phyloP scores from a whole-genome alignment of 2,888 invertebrate genomes.

The Catocala fraxini region DNA sequence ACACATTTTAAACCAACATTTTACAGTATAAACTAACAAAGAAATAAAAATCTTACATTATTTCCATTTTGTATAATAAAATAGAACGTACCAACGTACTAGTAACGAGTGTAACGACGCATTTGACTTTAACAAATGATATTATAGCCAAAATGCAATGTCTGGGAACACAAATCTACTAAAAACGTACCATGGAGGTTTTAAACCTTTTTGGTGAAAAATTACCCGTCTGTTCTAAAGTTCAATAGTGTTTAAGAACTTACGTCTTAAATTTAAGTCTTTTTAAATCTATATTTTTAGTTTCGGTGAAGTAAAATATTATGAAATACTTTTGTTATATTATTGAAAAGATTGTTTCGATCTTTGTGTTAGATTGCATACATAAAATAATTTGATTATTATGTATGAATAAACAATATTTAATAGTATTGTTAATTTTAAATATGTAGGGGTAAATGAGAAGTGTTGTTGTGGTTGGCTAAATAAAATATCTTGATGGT shows the following conservation, averaged over 20 bases:
- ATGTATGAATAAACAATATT: too few relatives aligned
- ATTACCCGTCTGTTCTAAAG: conserved; percentile 40
- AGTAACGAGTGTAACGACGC: conserved; percentile 52
- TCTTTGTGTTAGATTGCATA: too few relatives aligned
- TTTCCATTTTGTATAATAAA: conserved; percentile 41
- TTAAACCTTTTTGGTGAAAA: conserved; percentile 38
- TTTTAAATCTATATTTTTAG: conserved; percentile 15
- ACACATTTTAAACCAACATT: neutral
- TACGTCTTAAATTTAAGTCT: conserved; percentile 11
- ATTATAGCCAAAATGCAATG: conserved; percentile 17
- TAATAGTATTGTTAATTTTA: too few relatives aligned
- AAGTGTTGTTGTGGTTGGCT: too few relatives aligned
- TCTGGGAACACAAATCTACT: conserved; percentile 18
- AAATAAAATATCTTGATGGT: too few relatives aligned
- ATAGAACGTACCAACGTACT: conserved; percentile 1
- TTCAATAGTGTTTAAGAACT: conserved; percentile 20
- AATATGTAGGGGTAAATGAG: too few relatives aligned
- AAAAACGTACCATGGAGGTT: conserved; percentile 41
- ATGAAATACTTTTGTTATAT: too few relatives aligned
- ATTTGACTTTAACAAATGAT: conserved; percentile 52
- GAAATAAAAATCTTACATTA: conserved; percentile 40
- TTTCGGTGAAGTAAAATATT: conserved; percentile 2
- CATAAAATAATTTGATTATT: too few relatives aligned
- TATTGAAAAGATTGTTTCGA: too few relatives aligned
- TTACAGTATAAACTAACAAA: conserved; percentile 30